phyloP scores from a whole-genome alignment of 2,113 vertebrate species.

The Crotalus viridis region DNA sequence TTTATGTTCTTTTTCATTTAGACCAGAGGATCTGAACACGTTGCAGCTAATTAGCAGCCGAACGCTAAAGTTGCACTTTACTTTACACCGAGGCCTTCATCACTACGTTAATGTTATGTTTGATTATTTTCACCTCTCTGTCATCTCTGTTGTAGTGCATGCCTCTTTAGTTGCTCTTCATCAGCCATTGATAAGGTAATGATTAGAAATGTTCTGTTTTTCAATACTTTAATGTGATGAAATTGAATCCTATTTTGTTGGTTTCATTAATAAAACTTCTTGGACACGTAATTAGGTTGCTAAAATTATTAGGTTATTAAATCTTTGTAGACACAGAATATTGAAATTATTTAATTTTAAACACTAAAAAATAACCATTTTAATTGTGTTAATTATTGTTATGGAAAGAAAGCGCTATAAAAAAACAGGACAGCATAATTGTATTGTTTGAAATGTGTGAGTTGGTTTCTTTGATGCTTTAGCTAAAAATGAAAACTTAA shows the following conservation, averaged over 20 bases:
- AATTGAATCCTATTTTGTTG: neutral
- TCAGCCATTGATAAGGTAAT: slow-evolving; percentile 95
- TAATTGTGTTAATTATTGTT: neutral
- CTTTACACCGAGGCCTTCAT: slow-evolving; percentile 91
- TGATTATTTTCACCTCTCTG: slow-evolving; percentile 98
- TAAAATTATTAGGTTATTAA: neutral
- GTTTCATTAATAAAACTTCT: neutral
- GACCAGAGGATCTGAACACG: slow-evolving; percentile 86
- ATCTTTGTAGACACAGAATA: neutral
- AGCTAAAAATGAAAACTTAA: neutral
- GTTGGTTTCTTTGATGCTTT: neutral
- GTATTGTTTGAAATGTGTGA: neutral
- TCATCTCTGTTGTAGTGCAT: slow-evolving; percentile 91
- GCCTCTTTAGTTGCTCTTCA: slow-evolving; percentile 95
- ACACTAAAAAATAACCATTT: neutral
- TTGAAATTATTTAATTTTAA: neutral
- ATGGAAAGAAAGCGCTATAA: neutral
- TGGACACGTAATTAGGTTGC: neutral
- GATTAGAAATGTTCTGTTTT: neutral
- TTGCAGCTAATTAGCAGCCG: slow-evolving; percentile 96
- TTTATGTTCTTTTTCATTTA: slow-evolving; percentile 53
- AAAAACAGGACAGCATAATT: neutral
- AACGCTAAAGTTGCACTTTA: slow-evolving; percentile 94
- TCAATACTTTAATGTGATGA: neutral
- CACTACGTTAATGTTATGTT: slow-evolving; percentile 98